Base-by-base conservation (phyloP, 1,140 invertebrate species). In the Meloidogyne chitwoodi region DNA sequence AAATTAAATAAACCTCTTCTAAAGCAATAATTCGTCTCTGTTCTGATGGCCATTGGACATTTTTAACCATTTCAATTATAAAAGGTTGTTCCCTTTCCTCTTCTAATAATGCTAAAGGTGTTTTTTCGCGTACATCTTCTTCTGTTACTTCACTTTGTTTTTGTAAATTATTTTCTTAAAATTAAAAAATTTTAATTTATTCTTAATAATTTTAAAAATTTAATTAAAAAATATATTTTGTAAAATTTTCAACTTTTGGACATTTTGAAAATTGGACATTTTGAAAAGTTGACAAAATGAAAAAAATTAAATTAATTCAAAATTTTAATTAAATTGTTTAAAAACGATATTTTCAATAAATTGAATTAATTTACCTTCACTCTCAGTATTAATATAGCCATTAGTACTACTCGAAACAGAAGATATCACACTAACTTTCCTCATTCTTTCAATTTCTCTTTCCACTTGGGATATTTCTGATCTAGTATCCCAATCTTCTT, bases 381-480 rank as follows among this genome's bases (percentile, higher is more conserved):
- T 61, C 26, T 48, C 34, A 2, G 0, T 10, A 22, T 29, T 24
- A 22, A 24, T 31, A 24, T 56, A 48, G 5, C 16, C n/a, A 56
- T 22, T 19, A 4, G 16, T 1, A 34, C 56, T n/a, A n/a, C n/a
- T 34, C 12, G 64, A 66, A n/a, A 38, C 0, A 5, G 27, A 31
- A 6, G 64, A 66, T 1, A 5, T 19, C 22, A 72, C 70, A 72
- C 70, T 72, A 38, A 38, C 22, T 26, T 56, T 56, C 29, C 71
- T 56, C 71, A 73, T 73, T 11, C 71, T n/a, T 38, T 73, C 71
- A 64, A 73, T 73, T 22, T 73, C 71, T 34, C 24, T 19, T 34
- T 73, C 71, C 14, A 73, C 71, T 63, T 61, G 44, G 24, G 71
- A 73, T 26, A 73, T 73, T 22, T 73, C 65, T 19, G 65, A 67